Base-by-base conservation (phyloP, 2,888 invertebrate genomes). In the Ectobius pallidus region DNA sequence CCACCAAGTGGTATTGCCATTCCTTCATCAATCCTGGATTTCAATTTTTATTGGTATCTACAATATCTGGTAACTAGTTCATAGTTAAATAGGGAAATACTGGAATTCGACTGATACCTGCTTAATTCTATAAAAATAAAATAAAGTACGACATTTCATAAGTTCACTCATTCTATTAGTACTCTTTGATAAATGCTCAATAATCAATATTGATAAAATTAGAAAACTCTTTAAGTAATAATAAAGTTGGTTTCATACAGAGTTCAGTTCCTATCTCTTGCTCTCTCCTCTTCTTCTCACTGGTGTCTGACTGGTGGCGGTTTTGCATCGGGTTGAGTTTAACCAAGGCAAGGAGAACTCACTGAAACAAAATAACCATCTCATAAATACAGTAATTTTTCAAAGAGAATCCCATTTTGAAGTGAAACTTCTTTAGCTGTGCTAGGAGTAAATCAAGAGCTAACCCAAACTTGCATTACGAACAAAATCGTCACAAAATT, bases 311-410 rank as follows among this genome's bases (percentile, higher is more conserved):
- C 46, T 32, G 25, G 67, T 32, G 25, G 67, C 22, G 30, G 63
- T 69, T 55, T 71, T 72, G 42, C 44, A 55, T 46, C 67, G 69
- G 34, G 52, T 25, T 44, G 69, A 73, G 32, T 68, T 70, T 25
- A 74, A 49, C 75, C 75, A 75, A 30, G 75, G 75, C 44, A 75
- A 69, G n/a, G 73, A 73, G 58, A 75, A 75, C 44, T 75, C 75
- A 69, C 75, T 75, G 73, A 1, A 72, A 70, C n/a, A 30, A 30
- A 22, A 63, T 52, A 44, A 52, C 6, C 27, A 39, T 16, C 39
- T 25, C 20, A 27, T 7, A 34, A 34, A 20, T 62, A n/a, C 14
- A 58, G n/a, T 4, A 14, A 25, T 1, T 25, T 25, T 14, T 14
- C 39, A 22, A 22, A 52, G 14, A 1, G 2, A 52, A 7, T n/a